phyloP scores from a whole-genome alignment of 2,888 invertebrate genomes.

The Drosophila ezoana region DNA sequence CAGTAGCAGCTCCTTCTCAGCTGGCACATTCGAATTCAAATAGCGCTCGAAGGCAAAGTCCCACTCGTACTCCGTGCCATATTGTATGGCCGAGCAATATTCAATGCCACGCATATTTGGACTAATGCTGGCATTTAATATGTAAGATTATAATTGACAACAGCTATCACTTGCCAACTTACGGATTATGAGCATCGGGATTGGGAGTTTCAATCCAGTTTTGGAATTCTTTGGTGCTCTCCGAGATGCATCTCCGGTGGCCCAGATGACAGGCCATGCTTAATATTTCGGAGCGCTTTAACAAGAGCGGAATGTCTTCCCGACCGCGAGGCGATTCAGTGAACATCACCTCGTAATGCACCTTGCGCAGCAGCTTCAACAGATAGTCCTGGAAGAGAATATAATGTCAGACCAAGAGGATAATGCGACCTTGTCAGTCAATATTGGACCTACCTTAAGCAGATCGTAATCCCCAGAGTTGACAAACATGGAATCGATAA shows the following conservation, averaged over 20 bases:
- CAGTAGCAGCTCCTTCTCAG: slow-evolving; percentile 92
- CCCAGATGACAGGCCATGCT: slow-evolving; percentile 91
- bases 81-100: slow-evolving; percentile 93
- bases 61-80: slow-evolving; percentile 95
- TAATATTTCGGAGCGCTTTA: slow-evolving; percentile 90
- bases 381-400: slow-evolving; percentile 88
- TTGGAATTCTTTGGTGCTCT: slow-evolving; percentile 90
- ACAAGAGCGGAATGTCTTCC: slow-evolving; percentile 88
- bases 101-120: slow-evolving; percentile 93
- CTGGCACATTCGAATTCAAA: slow-evolving; percentile 90
- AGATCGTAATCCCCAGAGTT: slow-evolving; percentile 89
- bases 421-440: not conserved
- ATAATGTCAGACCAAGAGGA: accelerated
- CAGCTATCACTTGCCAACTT: slow-evolving; percentile 74
- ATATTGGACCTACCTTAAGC: slow-evolving; percentile 86
- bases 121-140: slow-evolving; percentile 88
- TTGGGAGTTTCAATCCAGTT: slow-evolving; percentile 91
- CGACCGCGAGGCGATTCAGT: slow-evolving; percentile 86
- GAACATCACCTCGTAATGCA: slow-evolving; percentile 90
- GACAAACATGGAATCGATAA: slow-evolving; percentile 92
- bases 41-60: slow-evolving; percentile 94
- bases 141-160: not conserved
- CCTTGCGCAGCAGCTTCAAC: slow-evolving; percentile 87
- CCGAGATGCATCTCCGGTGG: slow-evolving; percentile 90
- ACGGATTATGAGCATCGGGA: slow-evolving; percentile 91